Base-by-base conservation (phyloP, 2,113 vertebrate species). In the Pontoporia blainvillei region DNA sequence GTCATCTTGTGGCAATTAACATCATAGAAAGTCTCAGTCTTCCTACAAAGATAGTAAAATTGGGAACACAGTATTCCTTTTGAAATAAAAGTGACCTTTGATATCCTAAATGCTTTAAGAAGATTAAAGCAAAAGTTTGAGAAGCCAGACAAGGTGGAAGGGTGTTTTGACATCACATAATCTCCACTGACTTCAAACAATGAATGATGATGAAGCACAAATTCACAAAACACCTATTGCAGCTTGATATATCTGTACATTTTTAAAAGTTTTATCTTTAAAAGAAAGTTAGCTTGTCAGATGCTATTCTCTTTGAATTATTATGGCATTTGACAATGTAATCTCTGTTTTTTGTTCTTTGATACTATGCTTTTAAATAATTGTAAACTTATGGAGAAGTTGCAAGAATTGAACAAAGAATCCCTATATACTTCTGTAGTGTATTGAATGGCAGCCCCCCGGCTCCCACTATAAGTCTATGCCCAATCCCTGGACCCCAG, bases 81-180 rank as follows among this genome's bases (percentile, higher is more conserved):
- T 91, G 44, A 90, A 89, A 91, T 75, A 89, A 94, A 86, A 78
- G 57, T 96, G 82, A 96, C 46, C 76, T 95, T 96, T 96, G 52
- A 78, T 83, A 92, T 64, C 76, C 11, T 88, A 91, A 96, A 96
- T 93, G 49, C 41, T 95, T 59, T 73, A 29, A 21, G 52, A 94
- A 94, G 72, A 95, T 93, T 96, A 90, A 94, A 93, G 89, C 49
- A 93, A 93, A 93, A 84, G 4, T 72, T 84, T 66, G 49, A 79
- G 49, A 91, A 36, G 23, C 14, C 67, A 84, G 81, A 84, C 59
- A 91, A 91, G 5, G 14, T 59, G 20, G 66, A 61, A 86, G 52
- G 94, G 39, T 41, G 27, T 93, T 96, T 91, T 90, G 78, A 91
- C 34, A 69, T 78, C 66, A 88, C 46, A 87, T 71, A 85, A 67